Conservation (phyloP, 2,797 vertebrate genomes). For the Xenops minutus region DNA sequence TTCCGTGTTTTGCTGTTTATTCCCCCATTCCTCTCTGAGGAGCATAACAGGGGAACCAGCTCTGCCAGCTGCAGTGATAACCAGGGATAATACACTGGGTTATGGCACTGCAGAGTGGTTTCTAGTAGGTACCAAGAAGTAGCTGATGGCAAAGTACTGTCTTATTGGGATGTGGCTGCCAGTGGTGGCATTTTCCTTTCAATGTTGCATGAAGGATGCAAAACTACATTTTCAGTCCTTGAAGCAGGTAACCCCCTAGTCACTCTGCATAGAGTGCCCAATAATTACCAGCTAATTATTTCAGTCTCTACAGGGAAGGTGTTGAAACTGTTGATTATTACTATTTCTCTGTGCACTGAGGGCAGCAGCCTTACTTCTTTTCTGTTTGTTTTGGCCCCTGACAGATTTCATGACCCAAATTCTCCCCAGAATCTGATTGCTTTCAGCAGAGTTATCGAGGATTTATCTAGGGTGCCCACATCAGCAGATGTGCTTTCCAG, state of each 20-base stretch:
- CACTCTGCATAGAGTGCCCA: background rate
- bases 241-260: background rate
- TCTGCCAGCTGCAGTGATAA: background rate
- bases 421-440: background rate
- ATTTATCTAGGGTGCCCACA: background rate
- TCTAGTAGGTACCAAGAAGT: background rate
- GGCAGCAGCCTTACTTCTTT: background rate
- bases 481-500: background rate
- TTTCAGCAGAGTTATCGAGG: background rate
- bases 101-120: background rate
- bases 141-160: background rate
- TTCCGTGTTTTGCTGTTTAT: background rate
- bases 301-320: conserved; percentile 8
- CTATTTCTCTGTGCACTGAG: background rate
- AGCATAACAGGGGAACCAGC: background rate
- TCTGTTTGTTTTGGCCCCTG: conserved; percentile 19
- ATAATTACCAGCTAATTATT: conserved; percentile 41
- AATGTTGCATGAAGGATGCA: background rate
- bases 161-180: background rate
- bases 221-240: conserved; percentile 2
- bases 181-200: background rate
- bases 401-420: conserved; percentile 5
- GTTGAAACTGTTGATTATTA: conserved; percentile 29
- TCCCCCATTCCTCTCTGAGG: background rate
- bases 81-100: background rate